Conservation (phyloP, 2,888 invertebrate genomes). For the Podabrus alpinus region DNA sequence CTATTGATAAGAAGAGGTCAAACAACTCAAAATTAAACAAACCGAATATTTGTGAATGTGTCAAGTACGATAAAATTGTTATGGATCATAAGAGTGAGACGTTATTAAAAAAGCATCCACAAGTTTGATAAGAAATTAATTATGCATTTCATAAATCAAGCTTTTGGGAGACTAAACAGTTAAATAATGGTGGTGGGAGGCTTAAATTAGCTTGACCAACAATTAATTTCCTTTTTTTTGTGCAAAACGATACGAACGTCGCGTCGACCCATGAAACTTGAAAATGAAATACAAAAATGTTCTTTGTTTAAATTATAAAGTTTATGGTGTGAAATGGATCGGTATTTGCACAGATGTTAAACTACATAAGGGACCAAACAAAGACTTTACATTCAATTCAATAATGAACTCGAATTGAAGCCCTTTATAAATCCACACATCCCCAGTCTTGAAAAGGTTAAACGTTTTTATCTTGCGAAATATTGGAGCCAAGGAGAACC, state of each 20-base stretch:
- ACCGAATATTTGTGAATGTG: neutral
- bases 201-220: neutral
- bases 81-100: neutral
- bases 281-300: neutral
- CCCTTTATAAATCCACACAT: conserved; percentile 3
- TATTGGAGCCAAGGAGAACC: neutral
- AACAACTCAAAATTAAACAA: neutral
- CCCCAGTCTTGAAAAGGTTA: conserved; percentile 4
- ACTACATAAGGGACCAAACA: neutral
- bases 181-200: neutral
- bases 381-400: neutral
- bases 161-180: neutral
- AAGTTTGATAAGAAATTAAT: neutral
- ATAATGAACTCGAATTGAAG: conserved; percentile 4
- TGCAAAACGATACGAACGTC: too few species aligned
- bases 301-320: neutral
- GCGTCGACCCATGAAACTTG: neutral
- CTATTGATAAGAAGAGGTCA: neutral
- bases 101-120: neutral
- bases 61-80: neutral
- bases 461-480: conserved; percentile 4
- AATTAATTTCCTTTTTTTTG: neutral
- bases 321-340: conserved; percentile 2
- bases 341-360: conserved; percentile 2
- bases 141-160: neutral